Base-by-base conservation (phyloP, 2,888 invertebrate genomes). In the Nemoura dubitans region DNA sequence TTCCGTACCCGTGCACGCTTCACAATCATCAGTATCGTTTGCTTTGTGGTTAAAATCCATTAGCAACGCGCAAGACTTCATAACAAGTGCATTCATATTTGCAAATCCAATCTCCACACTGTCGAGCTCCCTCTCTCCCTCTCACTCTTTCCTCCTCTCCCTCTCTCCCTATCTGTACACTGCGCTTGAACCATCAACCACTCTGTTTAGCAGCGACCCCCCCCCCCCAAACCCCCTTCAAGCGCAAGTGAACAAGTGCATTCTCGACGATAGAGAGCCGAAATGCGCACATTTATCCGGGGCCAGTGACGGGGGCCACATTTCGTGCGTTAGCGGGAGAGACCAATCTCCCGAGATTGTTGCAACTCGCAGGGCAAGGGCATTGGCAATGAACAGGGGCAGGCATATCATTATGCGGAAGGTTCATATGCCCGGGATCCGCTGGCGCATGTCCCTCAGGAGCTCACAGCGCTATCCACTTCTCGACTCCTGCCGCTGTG, bases 401-500 rank as follows among this genome's bases (percentile, higher is more conserved):
- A 59, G 59, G 59, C 59, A 59, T 59, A 59, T 59, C 59, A 59
- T 59, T 59, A 59, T 59, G 59, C 59, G 59, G 16, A 59, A 59
- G 59, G 59, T 21, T 59, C 59, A 21, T 59, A 59, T 36, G 36
- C 10, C 59, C 21, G 10, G 36, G 10, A 36, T 36, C 36, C 36
- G 36, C 10, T 10, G 36, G 10, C 36, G 36, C 59, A n/a, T n/a
- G 59, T 59, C 59, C 59, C 59, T 16, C 2, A 21, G 59, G 59
- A 59, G 16, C 1, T 1, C 14, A 21, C 3, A 7, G 59, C 59
- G 59, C 59, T 59, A 59, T 59, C 59, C 59, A 59, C 59, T 59
- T 59, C 59, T 59, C 59, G 3, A 36, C 36, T 36, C n/a, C n/a
- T n/a, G n/a, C n/a, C n/a, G n/a, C n/a, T n/a, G n/a, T 6, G 36